A percentile compares a stretch with the other conserved stretches of the same genome.
phyloP scores from a whole-genome alignment of 1,140 invertebrate species.

The Battus philenor region DNA sequence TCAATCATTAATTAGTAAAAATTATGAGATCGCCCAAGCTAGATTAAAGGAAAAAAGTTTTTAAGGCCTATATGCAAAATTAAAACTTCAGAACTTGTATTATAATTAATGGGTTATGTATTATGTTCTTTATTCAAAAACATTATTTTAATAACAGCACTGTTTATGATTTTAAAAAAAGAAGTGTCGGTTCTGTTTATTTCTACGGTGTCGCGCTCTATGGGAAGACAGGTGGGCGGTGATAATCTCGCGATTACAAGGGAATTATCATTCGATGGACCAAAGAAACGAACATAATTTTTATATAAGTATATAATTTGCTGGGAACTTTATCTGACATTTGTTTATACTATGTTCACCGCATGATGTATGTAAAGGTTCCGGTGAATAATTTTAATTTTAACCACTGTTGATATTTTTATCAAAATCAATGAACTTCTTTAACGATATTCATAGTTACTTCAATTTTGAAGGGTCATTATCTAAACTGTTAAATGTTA shows the following conservation, averaged over 20 bases:
- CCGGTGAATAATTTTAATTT: conserved; percentile 27
- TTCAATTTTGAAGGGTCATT: too few species aligned
- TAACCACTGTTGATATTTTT: too few species aligned
- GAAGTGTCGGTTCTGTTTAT: conserved; percentile 22
- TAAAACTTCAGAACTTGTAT: too few species aligned
- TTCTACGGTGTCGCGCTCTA: conserved; percentile 28
- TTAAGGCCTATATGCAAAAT: too few species aligned
- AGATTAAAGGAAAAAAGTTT: too few species aligned
- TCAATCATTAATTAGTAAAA: too few species aligned
- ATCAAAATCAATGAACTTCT: too few species aligned
- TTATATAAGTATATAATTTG: conserved; percentile 54
- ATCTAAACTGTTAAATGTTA: too few species aligned
- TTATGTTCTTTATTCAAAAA: background rate
- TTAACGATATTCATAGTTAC: too few species aligned
- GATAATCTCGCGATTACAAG: conserved; percentile 59
- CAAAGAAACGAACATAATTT: conserved; percentile 44
- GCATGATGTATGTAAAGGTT: conserved; percentile 41
- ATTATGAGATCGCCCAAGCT: too few species aligned
- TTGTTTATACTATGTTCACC: conserved; percentile 55
- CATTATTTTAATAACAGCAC: conserved; percentile 7
- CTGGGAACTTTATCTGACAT: conserved; percentile 44
- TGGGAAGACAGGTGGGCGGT: conserved; percentile 47
- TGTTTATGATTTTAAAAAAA: too few species aligned
- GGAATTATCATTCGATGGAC: conserved; percentile 41
- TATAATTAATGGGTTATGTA: too few species aligned